These are phyloP conservation scores for Cantharis rufa DNA, from an alignment of 2,888 invertebrate species.

Conservation along the genomic window DNA sequence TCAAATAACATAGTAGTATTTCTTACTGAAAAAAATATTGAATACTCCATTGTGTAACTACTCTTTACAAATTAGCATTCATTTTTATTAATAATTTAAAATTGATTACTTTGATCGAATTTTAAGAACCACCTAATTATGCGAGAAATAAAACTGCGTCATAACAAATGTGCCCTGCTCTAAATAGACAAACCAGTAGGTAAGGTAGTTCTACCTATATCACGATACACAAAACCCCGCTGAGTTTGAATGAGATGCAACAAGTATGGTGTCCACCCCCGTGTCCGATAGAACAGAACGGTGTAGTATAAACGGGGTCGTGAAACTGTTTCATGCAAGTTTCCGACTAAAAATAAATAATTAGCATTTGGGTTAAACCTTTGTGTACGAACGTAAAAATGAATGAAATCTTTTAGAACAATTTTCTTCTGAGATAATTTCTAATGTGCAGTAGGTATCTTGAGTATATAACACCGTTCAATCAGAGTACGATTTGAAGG, in stretches of 20 bases:
- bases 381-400: not conserved
- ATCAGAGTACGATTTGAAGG: slow-evolving; percentile 21
- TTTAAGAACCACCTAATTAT: not conserved
- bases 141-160: not conserved
- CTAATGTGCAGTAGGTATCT: not conserved
- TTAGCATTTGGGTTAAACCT: not conserved
- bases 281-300: slow-evolving; percentile 26
- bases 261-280: slow-evolving; percentile 34
- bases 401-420: not conserved
- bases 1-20: not conserved
- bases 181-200: slow-evolving; percentile 16
- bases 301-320: slow-evolving; percentile 10
- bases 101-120: too few species aligned
- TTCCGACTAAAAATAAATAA: not conserved
- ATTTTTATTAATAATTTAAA: too few species aligned
- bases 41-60: not conserved
- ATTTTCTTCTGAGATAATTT: not conserved
- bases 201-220: slow-evolving; percentile 30
- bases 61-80: too few species aligned
- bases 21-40: not conserved
- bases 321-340: not conserved
- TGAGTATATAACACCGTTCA: slow-evolving; percentile 6
- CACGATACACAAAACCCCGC: slow-evolving; percentile 29
- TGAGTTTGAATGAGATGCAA: slow-evolving; percentile 32
- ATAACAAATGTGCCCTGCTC: slow-evolving; percentile 3